Evolutionary conservation across 2,888 invertebrate species (phyloP).

Genomic region (Nomada goodeniana): DNA sequence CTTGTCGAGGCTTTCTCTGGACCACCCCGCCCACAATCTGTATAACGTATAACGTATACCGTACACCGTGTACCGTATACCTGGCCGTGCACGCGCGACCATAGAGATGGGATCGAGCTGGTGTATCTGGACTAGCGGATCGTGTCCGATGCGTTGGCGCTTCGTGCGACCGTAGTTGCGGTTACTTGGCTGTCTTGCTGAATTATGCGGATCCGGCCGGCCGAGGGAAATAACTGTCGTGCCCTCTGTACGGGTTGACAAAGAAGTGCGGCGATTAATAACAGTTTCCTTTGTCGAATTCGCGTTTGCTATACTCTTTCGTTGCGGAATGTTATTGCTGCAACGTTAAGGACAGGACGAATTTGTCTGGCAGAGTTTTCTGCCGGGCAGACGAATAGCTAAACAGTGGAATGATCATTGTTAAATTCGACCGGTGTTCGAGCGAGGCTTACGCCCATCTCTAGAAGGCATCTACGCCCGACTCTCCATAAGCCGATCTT

Average conservation of each 20-base stretch:
- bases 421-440: background rate
- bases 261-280: too few species aligned
- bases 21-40: conserved; percentile 82
- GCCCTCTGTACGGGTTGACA: too few species aligned
- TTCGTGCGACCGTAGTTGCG: background rate
- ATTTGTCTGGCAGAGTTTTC: too few species aligned
- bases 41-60: conserved; percentile 60
- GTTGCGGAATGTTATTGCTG: too few species aligned
- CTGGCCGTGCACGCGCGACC: conserved; percentile 44
- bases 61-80: conserved; percentile 51
- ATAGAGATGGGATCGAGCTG: conserved; percentile 56
- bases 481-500: conserved; percentile 61
- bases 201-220: background rate
- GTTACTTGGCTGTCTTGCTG: background rate
- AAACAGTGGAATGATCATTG: background rate
- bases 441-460: conserved; percentile 25
- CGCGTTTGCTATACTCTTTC: too few species aligned
- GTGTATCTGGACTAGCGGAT: conserved; percentile 51
- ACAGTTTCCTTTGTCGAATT: too few species aligned
- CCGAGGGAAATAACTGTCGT: background rate
- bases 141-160: conserved; percentile 56
- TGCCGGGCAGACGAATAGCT: background rate
- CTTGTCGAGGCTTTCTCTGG: conserved; percentile 82
- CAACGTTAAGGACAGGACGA: too few species aligned
- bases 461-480: conserved; percentile 32